These are phyloP conservation scores for Stenoptilia bipunctidactyla DNA, from an alignment of 2,888 invertebrate genomes.

Conservation along the genomic window DNA sequence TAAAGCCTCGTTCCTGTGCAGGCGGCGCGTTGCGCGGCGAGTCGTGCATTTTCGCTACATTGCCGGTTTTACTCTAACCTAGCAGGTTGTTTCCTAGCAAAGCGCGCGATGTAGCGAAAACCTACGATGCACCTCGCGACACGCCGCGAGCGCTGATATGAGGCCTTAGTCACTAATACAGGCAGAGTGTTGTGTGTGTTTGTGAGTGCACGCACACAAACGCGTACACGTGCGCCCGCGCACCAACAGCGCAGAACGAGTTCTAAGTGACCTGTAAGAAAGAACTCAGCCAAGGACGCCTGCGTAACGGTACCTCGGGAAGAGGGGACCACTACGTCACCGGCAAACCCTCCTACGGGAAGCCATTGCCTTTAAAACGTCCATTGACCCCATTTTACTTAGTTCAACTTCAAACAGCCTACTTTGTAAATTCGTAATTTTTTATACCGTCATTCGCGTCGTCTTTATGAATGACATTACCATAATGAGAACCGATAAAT, in stretches of 20 bases:
- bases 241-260: constrained; percentile 49
- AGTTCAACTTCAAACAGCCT: not conserved
- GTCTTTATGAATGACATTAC: constrained; percentile 1
- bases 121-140: not conserved
- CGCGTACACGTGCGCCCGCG: constrained; percentile 43
- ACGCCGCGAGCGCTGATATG: no score
- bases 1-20: no score
- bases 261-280: constrained; percentile 61
- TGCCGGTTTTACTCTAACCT: no score
- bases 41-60: no score
- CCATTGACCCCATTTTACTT: not conserved
- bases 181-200: constrained; percentile 10
- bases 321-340: not conserved
- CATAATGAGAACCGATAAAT: not conserved
- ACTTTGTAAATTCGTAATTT: not conserved
- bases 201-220: not conserved
- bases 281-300: constrained; percentile 71
- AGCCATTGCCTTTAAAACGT: not conserved
- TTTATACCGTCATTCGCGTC: not conserved
- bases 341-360: not conserved
- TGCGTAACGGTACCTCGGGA: constrained; percentile 49
- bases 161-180: constrained; percentile 5
- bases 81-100: no score
- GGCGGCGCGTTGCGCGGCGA: not conserved
- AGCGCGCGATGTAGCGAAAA: no score